A percentile compares a stretch with the other conserved stretches of the same genome.
Conservation (phyloP, 2,797 vertebrate genomes). For the Chanos chanos region DNA sequence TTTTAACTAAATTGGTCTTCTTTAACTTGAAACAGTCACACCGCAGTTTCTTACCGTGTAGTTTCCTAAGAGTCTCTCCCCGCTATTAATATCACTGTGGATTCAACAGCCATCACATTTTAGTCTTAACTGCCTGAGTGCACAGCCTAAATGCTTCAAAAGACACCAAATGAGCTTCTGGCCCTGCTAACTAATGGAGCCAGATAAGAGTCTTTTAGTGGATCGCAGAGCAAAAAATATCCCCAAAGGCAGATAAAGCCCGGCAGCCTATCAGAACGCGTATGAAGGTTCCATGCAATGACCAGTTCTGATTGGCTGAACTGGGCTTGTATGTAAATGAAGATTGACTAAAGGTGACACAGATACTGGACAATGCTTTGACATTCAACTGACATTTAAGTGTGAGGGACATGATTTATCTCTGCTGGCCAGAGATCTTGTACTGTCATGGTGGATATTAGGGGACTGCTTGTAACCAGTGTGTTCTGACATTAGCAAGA, state of each 20-base stretch:
- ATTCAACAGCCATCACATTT: conserved; percentile 20
- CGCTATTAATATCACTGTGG: conserved; percentile 29
- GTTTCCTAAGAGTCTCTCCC: conserved; percentile 6
- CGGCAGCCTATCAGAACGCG: conserved; percentile 26
- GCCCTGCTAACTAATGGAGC: conserved; percentile 35
- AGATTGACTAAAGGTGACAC: conserved; percentile 66
- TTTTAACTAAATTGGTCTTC: conserved; percentile 25
- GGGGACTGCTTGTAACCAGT: not conserved
- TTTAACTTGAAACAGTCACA: conserved; percentile 19
- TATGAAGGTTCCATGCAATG: not conserved
- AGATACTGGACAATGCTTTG: no score
- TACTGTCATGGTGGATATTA: conserved; percentile 20
- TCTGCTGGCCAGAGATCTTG: conserved; percentile 27
- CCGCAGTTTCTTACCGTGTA: conserved; percentile 13
- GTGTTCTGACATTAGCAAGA: conserved; percentile 15
- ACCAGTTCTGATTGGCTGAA: conserved; percentile 41
- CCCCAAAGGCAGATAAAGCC: conserved; percentile 9
- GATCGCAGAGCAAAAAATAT: conserved; percentile 34
- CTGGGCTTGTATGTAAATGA: conserved; percentile 66
- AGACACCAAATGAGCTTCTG: conserved; percentile 30
- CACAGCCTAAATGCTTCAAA: conserved; percentile 26
- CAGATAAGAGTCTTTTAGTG: conserved; percentile 35
- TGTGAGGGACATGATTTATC: conserved; percentile 38
- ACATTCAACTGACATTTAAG: conserved; percentile 76
- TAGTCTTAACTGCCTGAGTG: conserved; percentile 18